phyloP scores from a whole-genome alignment of 2,888 invertebrate species.

The Brachypterus glaber region DNA sequence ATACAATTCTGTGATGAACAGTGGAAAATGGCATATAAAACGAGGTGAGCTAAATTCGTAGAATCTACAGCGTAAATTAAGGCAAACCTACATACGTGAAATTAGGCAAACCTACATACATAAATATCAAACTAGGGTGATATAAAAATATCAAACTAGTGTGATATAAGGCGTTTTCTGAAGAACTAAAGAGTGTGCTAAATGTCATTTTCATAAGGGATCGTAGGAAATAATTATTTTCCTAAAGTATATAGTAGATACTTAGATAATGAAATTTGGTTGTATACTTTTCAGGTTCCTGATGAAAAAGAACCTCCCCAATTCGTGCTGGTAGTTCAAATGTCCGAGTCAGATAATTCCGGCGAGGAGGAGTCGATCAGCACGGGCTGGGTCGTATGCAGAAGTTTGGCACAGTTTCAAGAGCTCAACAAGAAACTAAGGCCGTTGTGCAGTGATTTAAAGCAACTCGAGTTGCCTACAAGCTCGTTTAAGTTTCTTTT shows the following conservation, averaged over 20 bases:
- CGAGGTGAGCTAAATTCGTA: too few relatives aligned
- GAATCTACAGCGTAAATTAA: too few relatives aligned
- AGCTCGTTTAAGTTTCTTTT: conserved; percentile 73
- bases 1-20: too few relatives aligned
- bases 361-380: conserved; percentile 47
- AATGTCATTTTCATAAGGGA: too few relatives aligned
- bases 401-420: conserved; percentile 55
- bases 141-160: too few relatives aligned
- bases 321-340: conserved; percentile 74
- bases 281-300: conserved; percentile 26
- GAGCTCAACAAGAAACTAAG: conserved; percentile 75
- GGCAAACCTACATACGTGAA: too few relatives aligned
- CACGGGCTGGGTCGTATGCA: conserved; percentile 58
- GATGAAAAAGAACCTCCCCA: conserved; percentile 50
- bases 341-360: conserved; percentile 52
- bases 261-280: neutral
- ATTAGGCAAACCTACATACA: too few relatives aligned
- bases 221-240: too few relatives aligned
- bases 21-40: too few relatives aligned
- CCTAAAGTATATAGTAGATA: neutral
- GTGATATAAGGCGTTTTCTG: too few relatives aligned
- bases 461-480: conserved; percentile 74
- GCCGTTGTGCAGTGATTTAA: conserved; percentile 71
- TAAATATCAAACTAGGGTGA: too few relatives aligned
- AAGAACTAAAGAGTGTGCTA: too few relatives aligned